Evolutionary conservation across 2,797 vertebrate genomes (phyloP), one percentile per base, ranked within the genome.

Genomic region (Austrolebias charrua): DNA sequence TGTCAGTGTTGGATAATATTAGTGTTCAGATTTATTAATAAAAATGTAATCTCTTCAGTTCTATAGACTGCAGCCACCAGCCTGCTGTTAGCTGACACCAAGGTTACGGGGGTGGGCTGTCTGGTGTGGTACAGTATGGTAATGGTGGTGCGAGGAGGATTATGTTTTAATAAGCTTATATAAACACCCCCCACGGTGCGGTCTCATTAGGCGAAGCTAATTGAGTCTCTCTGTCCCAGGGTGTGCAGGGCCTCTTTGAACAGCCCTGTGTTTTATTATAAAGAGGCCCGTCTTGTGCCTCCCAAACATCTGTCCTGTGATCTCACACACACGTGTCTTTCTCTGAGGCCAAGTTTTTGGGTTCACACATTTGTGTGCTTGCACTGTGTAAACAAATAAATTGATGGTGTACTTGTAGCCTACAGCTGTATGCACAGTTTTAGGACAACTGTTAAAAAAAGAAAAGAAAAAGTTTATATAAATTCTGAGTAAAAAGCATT

Each of bases 81-180:
- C 67, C 19, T 43, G 40, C 58, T 65, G 58, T 75, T 69, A 45
- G 58, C 60, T 45, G 66, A 66, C 66, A 52, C 58, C 62, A 38
- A 50, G 59, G 51, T 48, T 72, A 55, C 46, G 53, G 59, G 49
- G 60, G 78, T 52, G 60, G 57, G 63, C 75, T 66, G 73, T 66
- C 81, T 77, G 79, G 76, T 50, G 66, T 76, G 78, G 68, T 81
- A 72, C 83, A 84, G 73, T 81, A 72, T 61, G 66, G 48, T 33
- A 33, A 38, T 8, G 35, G 35, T 53, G 29, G 73, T 60, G 63
- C 77, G 60, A 6, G 81, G 18, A 59, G 85, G 90, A 88, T 90
- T 89, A 89, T 86, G 80, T 83, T 89, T 87, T 89, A 91, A 91
- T 89, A 89, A 89, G 86, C 82, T 91, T 87, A 90, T 81, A 79